Base-by-base conservation (phyloP, 2,113 vertebrate species). In the Microtus oregoni region DNA sequence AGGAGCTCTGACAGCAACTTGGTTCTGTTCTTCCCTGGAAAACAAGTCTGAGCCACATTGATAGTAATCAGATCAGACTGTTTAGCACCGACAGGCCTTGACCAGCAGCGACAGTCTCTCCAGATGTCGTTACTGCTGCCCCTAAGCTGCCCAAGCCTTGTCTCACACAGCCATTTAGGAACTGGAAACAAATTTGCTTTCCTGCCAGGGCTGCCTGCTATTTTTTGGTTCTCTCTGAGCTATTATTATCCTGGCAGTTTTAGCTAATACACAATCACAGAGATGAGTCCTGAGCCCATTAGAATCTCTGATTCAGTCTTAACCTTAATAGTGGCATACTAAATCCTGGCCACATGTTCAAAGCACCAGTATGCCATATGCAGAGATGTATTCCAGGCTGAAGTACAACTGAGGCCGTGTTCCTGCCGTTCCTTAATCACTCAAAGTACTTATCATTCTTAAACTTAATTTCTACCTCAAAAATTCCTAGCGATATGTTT, bases 401-500 rank as follows among this genome's bases (percentile, higher is more conserved):
- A 85, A 77, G 30, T 50, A 55, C 26, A 91, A 14, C 52, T 32
- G 17, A 89, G 81, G 30, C 17, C 38, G 89, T 52, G 67, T 65
- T 63, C 32, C 67, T 76, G 12, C 38, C 63, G n/a, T 10, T 30
- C 65, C 32, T 8, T 41, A 28, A 20, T 70, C 63, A 73, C 65
- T 86, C n/a, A 93, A 85, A 52, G 35, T 10, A 72, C 20, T 38
- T 50, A 78, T 87, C 52, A 90, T 95, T 19, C 63, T 17, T n/a
- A 79, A 75, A 81, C 12, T 78, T 38, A 91, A 86, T 50, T 94
- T 87, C 81, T 35, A 61, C 38, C 63, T 63, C 11, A 83, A 92
- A 96, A 96, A 77, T 88, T 67, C 19, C 38, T 91, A 8, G 17
- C 77, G 30, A 86, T 91, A 77, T 12, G 73, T 94, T 61, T 95